Evolutionary conservation across 2,113 vertebrate species (phyloP).

Genomic region (Casuarius casuarius): DNA sequence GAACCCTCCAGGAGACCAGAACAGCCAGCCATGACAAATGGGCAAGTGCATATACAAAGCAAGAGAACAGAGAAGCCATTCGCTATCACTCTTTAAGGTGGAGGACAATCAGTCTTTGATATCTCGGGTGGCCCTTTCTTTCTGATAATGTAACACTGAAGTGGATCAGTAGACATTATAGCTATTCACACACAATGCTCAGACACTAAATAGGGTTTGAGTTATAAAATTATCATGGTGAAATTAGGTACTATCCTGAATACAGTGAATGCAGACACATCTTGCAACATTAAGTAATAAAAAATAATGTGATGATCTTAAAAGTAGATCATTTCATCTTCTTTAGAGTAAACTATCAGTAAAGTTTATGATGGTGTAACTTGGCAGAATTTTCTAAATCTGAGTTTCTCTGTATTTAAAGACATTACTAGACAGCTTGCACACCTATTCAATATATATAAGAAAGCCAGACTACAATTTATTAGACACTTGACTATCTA

Average conservation of each 20-base stretch:
- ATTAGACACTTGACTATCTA: background rate
- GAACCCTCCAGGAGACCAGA: background rate
- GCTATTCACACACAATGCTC: background rate
- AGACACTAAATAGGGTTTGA: background rate
- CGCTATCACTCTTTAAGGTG: background rate
- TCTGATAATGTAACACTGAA: background rate
- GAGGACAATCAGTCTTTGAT: background rate
- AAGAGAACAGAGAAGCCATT: background rate
- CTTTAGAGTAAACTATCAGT: background rate
- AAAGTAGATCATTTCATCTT: background rate
- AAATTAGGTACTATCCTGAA: background rate
- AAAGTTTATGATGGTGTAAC: background rate
- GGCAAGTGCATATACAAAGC: background rate
- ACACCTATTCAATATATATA: background rate
- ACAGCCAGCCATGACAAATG: fast-evolving
- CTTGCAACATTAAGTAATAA: background rate
- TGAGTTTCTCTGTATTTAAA: background rate
- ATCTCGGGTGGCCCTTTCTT: background rate
- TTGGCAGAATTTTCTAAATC: background rate
- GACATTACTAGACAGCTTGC: background rate
- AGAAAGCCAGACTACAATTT: background rate
- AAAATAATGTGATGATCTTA: background rate
- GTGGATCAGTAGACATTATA: background rate
- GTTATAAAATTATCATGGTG: background rate
- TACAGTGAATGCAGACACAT: background rate